A percentile compares a stretch with the other conserved stretches of the same genome.
phyloP scores from a whole-genome alignment of 2,797 vertebrate genomes.

The Xyrichtys novacula region DNA sequence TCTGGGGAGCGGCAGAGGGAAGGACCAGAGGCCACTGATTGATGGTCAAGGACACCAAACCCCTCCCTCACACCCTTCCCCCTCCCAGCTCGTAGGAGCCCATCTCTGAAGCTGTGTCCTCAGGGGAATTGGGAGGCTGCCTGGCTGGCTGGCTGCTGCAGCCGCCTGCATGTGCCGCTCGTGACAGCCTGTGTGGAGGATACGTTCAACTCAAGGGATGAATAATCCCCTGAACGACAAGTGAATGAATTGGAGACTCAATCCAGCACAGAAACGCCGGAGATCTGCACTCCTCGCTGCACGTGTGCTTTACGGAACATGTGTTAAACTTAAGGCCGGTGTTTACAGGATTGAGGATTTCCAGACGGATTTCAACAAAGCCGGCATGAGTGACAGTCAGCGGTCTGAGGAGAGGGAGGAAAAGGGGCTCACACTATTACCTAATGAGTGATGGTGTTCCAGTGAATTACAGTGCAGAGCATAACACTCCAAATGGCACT shows the following conservation, averaged over 20 bases:
- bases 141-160: constrained; percentile 66
- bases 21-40: constrained; percentile 82
- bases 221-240: constrained; percentile 49
- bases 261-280: constrained; percentile 13
- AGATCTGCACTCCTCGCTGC: constrained; percentile 1
- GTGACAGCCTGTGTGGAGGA: constrained; percentile 56
- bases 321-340: constrained; percentile 8
- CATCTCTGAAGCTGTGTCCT: constrained; percentile 65
- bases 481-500: constrained; percentile 43
- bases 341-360: constrained; percentile 1
- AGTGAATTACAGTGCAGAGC: constrained; percentile 35
- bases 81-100: constrained; percentile 56
- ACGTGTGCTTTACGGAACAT: not conserved
- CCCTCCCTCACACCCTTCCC: constrained; percentile 55
- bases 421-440: constrained; percentile 19
- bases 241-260: constrained; percentile 29
- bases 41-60: constrained; percentile 86
- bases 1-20: constrained; percentile 56
- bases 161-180: constrained; percentile 23
- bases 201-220: constrained; percentile 46
- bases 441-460: constrained; percentile 50
- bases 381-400: not conserved
- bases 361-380: constrained; percentile 23
- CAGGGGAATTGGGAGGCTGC: constrained; percentile 69
- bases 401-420: constrained; percentile 10